These are phyloP conservation scores for Drosophila nannoptera DNA, from an alignment of 1,140 invertebrate genomes.

Conservation along the genomic window DNA sequence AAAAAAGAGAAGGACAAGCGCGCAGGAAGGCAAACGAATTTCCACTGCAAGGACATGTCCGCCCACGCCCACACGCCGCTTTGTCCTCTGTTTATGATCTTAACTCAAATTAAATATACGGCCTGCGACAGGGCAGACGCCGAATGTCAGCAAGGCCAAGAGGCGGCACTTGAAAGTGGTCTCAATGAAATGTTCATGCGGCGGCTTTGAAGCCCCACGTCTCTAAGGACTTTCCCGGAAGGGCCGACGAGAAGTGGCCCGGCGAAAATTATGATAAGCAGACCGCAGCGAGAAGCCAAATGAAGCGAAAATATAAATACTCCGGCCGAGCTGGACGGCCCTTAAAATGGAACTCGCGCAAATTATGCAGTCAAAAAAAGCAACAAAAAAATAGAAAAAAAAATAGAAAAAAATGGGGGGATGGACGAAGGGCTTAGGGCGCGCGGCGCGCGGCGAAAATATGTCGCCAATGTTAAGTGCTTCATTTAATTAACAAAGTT, in stretches of 20 bases:
- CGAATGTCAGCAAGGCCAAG: slow-evolving; percentile 21
- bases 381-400: slow-evolving; percentile 17
- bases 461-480: slow-evolving; percentile 73
- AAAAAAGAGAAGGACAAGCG: slow-evolving; percentile 18
- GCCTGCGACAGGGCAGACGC: slow-evolving; percentile 35
- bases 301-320: not conserved
- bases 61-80: not conserved
- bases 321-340: slow-evolving; percentile 41
- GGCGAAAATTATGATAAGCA: slow-evolving; percentile 68
- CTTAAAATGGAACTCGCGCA: slow-evolving; percentile 60
- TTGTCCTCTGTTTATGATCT: slow-evolving; percentile 24
- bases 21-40: no score
- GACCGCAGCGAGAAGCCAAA: not conserved
- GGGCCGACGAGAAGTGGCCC: slow-evolving; percentile 36
- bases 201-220: slow-evolving; percentile 58
- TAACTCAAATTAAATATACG: slow-evolving; percentile 47
- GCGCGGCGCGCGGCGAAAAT: slow-evolving; percentile 42
- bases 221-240: slow-evolving; percentile 30
- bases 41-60: slow-evolving; percentile 17
- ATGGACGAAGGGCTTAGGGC: not conserved
- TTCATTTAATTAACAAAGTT: slow-evolving; percentile 77
- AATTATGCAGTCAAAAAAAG: slow-evolving; percentile 52
- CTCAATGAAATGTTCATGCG: slow-evolving; percentile 58
- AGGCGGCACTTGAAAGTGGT: slow-evolving; percentile 40
- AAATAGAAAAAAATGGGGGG: slow-evolving; percentile 2